A percentile compares a stretch with the other conserved stretches of the same genome.
Evolutionary conservation across 2,113 vertebrate species (phyloP).

Genomic region (Gnathonemus echidnorhynchus): DNA sequence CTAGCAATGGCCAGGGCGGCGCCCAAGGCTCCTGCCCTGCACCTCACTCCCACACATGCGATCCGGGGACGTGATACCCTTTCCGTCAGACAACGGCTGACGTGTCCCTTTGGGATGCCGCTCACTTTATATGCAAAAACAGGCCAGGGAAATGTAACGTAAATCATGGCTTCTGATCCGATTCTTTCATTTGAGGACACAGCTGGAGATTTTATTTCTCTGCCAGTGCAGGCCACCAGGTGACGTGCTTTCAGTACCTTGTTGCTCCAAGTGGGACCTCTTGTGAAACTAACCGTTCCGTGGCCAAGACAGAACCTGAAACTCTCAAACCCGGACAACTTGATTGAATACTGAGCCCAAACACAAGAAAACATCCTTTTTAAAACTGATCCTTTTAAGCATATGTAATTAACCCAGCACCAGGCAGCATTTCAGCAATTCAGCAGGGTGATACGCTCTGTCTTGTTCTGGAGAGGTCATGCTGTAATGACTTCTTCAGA

Average conservation of each 20-base stretch:
- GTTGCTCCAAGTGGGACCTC: background rate
- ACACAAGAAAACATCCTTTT: background rate
- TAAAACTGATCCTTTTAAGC: background rate
- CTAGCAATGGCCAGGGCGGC: background rate
- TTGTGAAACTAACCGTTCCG: background rate
- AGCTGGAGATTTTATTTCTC: background rate
- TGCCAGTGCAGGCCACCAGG: background rate
- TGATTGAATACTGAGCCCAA: background rate
- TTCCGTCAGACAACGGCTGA: background rate
- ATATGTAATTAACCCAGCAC: background rate
- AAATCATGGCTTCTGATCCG: background rate
- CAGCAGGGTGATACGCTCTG: background rate
- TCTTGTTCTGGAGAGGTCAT: slow-evolving; percentile 3
- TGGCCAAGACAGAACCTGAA: background rate
- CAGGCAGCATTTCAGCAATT: background rate
- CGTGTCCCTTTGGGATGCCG: background rate
- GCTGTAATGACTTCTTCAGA: slow-evolving; percentile 5
- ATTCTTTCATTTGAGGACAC: background rate
- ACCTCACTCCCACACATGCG: background rate
- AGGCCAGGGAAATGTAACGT: background rate
- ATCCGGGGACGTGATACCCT: background rate
- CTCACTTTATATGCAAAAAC: background rate
- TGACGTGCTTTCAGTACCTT: background rate
- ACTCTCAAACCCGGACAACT: background rate
- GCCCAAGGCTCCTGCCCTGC: background rate